Conservation (phyloP, 2,888 invertebrate species). For the Bibio marci region DNA sequence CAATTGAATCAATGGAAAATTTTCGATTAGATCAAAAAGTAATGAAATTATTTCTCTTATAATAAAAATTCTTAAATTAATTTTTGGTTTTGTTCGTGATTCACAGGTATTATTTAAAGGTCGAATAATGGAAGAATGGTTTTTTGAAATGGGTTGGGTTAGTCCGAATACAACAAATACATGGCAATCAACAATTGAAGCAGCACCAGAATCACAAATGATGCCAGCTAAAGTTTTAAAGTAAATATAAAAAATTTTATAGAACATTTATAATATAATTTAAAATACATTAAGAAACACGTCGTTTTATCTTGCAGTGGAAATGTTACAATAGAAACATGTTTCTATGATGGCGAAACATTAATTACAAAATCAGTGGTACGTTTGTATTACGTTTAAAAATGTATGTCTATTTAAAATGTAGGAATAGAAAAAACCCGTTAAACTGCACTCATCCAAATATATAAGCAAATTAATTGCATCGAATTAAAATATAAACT, state of each 20-base stretch:
- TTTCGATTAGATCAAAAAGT: constrained; percentile 79
- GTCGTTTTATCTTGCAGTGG: constrained; percentile 42
- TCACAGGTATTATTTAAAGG: constrained; percentile 60
- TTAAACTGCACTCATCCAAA: too few species aligned
- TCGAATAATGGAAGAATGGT: constrained; percentile 93
- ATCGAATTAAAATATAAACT: too few species aligned
- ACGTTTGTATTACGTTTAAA: constrained; percentile 60
- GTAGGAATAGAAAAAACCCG: too few species aligned
- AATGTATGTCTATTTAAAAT: too few species aligned
- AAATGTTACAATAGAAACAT: constrained; percentile 91
- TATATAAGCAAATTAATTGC: too few species aligned
- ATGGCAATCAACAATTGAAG: constrained; percentile 97
- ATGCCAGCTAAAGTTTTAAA: constrained; percentile 98
- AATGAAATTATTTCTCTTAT: neutral
- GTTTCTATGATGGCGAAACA: constrained; percentile 88
- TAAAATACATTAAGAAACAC: constrained; percentile 1
- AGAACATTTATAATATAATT: constrained; percentile 1
- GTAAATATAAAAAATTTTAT: constrained; percentile 33
- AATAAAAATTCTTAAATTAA: too few species aligned
- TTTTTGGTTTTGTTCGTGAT: too few species aligned
- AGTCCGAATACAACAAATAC: constrained; percentile 98
- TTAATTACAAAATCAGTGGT: constrained; percentile 90
- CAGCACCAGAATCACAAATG: constrained; percentile 99
- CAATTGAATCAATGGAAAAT: constrained; percentile 84
- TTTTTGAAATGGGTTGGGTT: constrained; percentile 98